Conservation (phyloP, 1,140 invertebrate genomes). For the Lepidurus packardi region DNA sequence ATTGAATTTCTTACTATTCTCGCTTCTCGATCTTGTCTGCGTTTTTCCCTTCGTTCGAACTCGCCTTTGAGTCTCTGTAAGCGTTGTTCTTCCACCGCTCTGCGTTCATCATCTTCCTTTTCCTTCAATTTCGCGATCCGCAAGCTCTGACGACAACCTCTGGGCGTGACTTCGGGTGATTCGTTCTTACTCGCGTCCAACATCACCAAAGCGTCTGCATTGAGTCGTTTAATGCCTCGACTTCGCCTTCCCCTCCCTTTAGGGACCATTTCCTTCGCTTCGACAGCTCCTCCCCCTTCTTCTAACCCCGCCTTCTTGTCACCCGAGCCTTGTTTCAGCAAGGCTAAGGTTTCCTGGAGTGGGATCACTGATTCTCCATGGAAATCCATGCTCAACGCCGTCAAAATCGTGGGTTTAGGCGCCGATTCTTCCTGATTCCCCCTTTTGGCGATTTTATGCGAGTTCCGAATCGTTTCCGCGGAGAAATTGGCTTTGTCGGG, state of each 20-base stretch:
- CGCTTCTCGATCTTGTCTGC: conserved; percentile 57
- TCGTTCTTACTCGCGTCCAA: conserved; percentile 6
- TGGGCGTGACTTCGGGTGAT: neutral
- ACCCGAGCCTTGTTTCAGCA: neutral
- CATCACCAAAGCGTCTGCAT: conserved; percentile 3
- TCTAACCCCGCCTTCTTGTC: neutral
- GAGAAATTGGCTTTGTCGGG: neutral
- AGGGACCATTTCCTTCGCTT: neutral
- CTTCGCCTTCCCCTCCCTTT: neutral
- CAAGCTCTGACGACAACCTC: conserved; percentile 63
- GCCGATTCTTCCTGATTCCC: neutral
- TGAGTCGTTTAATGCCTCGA: neutral
- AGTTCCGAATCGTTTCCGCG: neutral
- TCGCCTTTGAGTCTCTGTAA: conserved; percentile 47
- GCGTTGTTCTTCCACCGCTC: conserved; percentile 54
- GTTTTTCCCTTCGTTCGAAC: conserved; percentile 52
- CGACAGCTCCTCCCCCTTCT: neutral
- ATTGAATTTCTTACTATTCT: conserved; percentile 38
- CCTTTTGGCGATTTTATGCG: neutral
- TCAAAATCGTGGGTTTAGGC: neutral
- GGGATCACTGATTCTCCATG: neutral
- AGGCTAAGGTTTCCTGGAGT: neutral
- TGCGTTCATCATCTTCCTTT: conserved; percentile 62
- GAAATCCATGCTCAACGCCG: neutral
- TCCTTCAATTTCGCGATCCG: conserved; percentile 79